These are phyloP conservation scores for Anolis apletophallus DNA, from an alignment of 2,797 vertebrate species.

Conservation along the genomic window DNA sequence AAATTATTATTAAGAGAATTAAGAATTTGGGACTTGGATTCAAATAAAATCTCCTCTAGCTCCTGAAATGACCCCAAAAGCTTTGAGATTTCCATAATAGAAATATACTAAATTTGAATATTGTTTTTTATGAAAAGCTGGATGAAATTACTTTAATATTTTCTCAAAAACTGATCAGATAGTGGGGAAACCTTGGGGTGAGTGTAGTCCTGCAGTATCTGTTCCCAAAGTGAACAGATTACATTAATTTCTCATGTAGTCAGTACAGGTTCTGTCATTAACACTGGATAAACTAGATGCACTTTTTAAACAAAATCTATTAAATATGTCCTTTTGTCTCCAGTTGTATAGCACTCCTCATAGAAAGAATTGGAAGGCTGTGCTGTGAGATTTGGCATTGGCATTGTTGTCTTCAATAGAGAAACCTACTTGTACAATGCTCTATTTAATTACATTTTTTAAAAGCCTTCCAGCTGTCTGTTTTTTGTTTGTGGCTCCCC, in stretches of 20 bases:
- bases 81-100: background rate
- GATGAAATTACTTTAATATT: background rate
- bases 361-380: conserved; percentile 22
- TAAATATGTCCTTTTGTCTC: conserved; percentile 23
- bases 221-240: conserved; percentile 32
- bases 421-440: background rate
- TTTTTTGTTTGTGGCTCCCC: conserved; percentile 32
- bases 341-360: background rate
- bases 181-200: background rate
- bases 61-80: background rate
- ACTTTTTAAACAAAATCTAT: conserved; percentile 16
- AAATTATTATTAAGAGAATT: background rate
- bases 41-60: background rate
- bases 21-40: background rate
- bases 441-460: conserved; percentile 25
- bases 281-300: background rate
- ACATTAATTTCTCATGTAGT: conserved; percentile 12
- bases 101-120: conserved; percentile 4
- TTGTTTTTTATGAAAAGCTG: conserved; percentile 7
- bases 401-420: conserved; percentile 17
- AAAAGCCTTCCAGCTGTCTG: conserved; percentile 20
- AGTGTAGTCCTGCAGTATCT: background rate
- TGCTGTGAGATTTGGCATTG: conserved; percentile 16
- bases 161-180: background rate
- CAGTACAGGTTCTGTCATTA: conserved; percentile 9